Percentiles rank a stretch among this genome's conserved stretches.
Conservation (phyloP, 2,797 vertebrate genomes). For the Gymnodraco acuticeps region DNA sequence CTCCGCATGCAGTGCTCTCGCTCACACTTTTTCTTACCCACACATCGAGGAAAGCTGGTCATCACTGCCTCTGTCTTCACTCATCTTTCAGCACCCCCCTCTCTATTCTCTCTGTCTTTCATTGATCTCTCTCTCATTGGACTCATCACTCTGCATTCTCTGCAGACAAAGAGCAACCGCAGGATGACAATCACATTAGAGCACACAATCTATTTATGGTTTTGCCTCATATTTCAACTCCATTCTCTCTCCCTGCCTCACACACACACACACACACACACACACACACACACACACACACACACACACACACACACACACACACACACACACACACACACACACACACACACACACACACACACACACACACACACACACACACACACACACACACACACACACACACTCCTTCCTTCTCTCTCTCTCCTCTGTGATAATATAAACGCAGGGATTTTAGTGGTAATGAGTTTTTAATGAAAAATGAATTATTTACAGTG, state of each 20-base stretch:
- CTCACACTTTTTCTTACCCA: conserved; percentile 38
- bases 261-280: conserved; percentile 10
- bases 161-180: conserved; percentile 81
- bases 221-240: conserved; percentile 81
- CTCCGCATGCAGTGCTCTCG: conserved; percentile 25
- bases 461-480: conserved; percentile 86
- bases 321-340: conserved; percentile 1
- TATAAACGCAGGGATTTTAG: conserved; percentile 80
- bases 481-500: conserved; percentile 85
- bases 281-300: conserved; percentile 11
- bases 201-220: conserved; percentile 85
- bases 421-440: conserved; percentile 63
- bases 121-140: conserved; percentile 81
- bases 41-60: conserved; percentile 64
- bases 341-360: not conserved
- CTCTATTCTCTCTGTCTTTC: conserved; percentile 61
- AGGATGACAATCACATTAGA: conserved; percentile 85
- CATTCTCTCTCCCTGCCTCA: conserved; percentile 41
- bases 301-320: conserved; percentile 2
- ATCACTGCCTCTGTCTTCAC: conserved; percentile 71
- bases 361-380: conserved; percentile 5
- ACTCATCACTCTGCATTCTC: conserved; percentile 83
- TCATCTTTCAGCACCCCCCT: conserved; percentile 62
- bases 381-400: conserved; percentile 5
- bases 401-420: not conserved